Evolutionary conservation across 2,888 invertebrate genomes (phyloP).

Genomic region (Caradrina clavipalpis): DNA sequence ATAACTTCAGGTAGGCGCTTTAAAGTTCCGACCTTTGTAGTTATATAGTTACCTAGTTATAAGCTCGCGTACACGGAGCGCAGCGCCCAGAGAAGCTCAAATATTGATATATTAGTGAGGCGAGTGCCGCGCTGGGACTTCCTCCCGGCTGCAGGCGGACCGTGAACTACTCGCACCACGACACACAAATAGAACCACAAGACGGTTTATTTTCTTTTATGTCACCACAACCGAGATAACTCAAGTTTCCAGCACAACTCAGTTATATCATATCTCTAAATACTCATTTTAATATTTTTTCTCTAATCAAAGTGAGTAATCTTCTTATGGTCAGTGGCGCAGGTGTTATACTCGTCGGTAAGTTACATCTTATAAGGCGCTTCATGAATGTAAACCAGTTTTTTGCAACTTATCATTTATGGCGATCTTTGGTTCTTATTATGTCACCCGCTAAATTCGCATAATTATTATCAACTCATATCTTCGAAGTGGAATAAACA

Average conservation of each 20-base stretch:
- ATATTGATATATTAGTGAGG: slow-evolving; percentile 73
- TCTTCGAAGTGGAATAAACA: slow-evolving; percentile 14
- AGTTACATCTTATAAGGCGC: slow-evolving; percentile 22
- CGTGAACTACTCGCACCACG: slow-evolving; percentile 66
- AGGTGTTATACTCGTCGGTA: slow-evolving; percentile 4
- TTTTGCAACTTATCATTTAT: slow-evolving; percentile 39
- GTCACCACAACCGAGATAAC: slow-evolving; percentile 49
- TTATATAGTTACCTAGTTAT: background rate
- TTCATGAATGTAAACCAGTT: slow-evolving; percentile 45
- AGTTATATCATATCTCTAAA: background rate
- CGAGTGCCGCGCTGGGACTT: slow-evolving; percentile 61
- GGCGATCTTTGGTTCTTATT: slow-evolving; percentile 42
- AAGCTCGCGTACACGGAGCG: slow-evolving; percentile 42
- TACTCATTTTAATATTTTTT: background rate
- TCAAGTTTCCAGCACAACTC: slow-evolving; percentile 48
- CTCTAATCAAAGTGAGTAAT: slow-evolving; percentile 1
- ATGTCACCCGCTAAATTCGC: slow-evolving; percentile 46
- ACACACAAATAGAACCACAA: slow-evolving; percentile 69
- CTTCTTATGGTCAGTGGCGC: background rate
- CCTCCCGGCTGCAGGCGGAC: slow-evolving; percentile 64
- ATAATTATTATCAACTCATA: slow-evolving; percentile 20
- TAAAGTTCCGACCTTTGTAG: background rate
- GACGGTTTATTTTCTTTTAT: slow-evolving; percentile 62
- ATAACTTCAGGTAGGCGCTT: background rate
- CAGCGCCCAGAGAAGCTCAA: slow-evolving; percentile 61